phyloP scores from a whole-genome alignment of 2,113 vertebrate species.

The Agelaius tricolor region DNA sequence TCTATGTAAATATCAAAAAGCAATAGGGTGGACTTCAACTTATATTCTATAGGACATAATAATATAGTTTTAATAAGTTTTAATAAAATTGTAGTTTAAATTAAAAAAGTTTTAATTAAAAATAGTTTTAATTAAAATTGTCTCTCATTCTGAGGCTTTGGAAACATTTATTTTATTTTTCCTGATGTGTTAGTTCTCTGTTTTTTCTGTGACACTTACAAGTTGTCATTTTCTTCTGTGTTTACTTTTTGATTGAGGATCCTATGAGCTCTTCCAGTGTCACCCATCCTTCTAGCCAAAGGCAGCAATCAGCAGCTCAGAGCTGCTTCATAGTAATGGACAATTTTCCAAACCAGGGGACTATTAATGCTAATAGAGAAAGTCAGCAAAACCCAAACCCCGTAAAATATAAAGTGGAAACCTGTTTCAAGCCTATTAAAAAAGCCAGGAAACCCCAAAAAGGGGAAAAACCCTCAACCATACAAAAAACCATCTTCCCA shows the following conservation, averaged over 20 bases:
- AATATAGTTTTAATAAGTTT: not conserved
- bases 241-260: not conserved
- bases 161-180: not conserved
- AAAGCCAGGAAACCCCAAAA: fast-evolving
- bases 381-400: not conserved
- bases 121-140: not conserved
- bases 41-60: not conserved
- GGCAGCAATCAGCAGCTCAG: not conserved
- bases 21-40: not conserved
- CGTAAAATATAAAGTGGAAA: not conserved
- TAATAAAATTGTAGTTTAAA: no score
- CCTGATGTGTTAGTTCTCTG: not conserved
- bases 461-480: fast-evolving
- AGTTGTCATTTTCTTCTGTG: not conserved
- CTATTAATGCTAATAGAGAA: not conserved
- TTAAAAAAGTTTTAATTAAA: no score
- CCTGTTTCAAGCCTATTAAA: not conserved
- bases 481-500: not conserved
- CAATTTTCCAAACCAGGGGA: not conserved
- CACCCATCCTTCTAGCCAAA: not conserved
- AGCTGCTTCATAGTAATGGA: not conserved
- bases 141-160: not conserved
- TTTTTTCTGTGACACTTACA: not conserved
- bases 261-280: not conserved
- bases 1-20: not conserved